Conservation (phyloP, 2,797 vertebrate genomes). For the Sebastiscus albofasciatus region DNA sequence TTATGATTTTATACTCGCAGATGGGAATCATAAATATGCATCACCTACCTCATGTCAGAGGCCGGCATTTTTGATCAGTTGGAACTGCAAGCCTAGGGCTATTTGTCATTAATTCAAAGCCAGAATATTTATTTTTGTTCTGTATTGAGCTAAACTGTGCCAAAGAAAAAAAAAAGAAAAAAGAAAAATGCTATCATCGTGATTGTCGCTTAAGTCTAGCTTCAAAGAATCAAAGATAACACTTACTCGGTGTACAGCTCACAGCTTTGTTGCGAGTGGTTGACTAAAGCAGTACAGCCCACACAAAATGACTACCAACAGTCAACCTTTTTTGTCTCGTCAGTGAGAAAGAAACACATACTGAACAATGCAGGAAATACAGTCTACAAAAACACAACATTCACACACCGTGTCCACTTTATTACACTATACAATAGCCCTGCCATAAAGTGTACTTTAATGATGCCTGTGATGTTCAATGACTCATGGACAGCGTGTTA, state of each 20-base stretch:
- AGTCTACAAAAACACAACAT: no score
- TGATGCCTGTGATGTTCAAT: neutral
- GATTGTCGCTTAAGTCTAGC: neutral
- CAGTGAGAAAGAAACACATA: neutral
- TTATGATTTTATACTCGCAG: conserved; percentile 53
- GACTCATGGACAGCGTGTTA: no score
- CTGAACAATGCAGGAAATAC: no score
- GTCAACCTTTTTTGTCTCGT: neutral
- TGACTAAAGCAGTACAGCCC: neutral
- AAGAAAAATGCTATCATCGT: neutral
- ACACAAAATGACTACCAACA: neutral
- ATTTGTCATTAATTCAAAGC: conserved; percentile 73
- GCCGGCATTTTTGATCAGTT: conserved; percentile 68
- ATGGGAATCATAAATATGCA: conserved; percentile 79
- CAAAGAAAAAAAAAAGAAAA: neutral
- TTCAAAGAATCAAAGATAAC: neutral
- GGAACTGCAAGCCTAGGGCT: conserved; percentile 53
- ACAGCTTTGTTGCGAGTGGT: neutral
- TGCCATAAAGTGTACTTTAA: neutral
- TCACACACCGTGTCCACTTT: neutral
- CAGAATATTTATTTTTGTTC: conserved; percentile 66
- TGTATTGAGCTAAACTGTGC: conserved; percentile 28
- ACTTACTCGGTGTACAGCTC: neutral
- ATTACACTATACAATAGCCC: neutral
- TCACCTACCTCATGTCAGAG: conserved; percentile 55